A percentile compares a stretch with the other conserved stretches of the same genome.
These are phyloP conservation scores for Petroica traversi DNA, from an alignment of 2,113 vertebrate species.

Conservation along the genomic window DNA sequence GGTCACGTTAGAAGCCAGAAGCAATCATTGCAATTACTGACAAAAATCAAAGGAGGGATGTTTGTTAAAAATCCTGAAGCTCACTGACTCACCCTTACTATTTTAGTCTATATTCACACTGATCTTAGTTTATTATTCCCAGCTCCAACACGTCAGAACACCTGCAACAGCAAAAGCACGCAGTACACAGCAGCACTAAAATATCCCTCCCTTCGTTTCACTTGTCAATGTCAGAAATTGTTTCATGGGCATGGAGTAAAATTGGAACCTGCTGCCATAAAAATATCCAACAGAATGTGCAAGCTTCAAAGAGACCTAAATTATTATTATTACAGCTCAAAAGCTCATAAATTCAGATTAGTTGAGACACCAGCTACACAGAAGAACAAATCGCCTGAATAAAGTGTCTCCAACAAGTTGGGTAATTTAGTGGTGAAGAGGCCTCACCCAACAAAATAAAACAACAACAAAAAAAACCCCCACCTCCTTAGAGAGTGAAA, in stretches of 20 bases:
- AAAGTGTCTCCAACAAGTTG: not conserved
- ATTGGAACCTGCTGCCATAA: not conserved
- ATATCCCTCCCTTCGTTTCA: not conserved
- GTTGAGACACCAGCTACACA: not conserved
- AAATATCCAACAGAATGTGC: not conserved
- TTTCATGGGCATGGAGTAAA: not conserved
- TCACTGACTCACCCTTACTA: not conserved
- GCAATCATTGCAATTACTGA: not conserved
- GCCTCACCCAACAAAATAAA: not conserved
- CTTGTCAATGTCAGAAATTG: not conserved
- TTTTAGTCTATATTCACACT: not conserved
- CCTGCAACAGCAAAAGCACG: not conserved
- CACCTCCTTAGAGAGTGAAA: not conserved
- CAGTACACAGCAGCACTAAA: not conserved
- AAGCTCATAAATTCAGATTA: not conserved
- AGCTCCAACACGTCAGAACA: not conserved
- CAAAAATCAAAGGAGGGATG: not conserved
- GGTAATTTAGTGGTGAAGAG: not conserved
- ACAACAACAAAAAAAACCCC: not conserved
- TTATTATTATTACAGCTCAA: not conserved
- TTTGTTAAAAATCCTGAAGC: not conserved
- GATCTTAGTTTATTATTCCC: not conserved
- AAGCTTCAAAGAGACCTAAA: not conserved
- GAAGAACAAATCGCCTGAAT: not conserved
- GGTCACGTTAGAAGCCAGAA: not conserved